These are phyloP conservation scores for Neodiprion lecontei DNA, from an alignment of 1,140 invertebrate species.

Conservation along the genomic window DNA sequence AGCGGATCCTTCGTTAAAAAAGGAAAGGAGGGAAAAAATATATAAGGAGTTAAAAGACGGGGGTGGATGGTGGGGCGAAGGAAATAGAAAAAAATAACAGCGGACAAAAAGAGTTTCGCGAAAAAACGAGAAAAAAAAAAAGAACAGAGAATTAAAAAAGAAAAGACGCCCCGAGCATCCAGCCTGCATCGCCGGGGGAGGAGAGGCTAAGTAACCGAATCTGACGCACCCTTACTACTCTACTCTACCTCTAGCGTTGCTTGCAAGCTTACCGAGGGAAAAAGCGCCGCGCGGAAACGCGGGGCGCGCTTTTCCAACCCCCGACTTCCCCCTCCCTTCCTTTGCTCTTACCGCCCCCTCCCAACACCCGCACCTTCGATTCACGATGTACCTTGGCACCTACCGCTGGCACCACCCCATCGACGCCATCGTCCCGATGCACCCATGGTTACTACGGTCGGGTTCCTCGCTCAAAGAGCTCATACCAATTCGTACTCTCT, in stretches of 20 bases:
- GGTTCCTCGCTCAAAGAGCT: too few relatives aligned
- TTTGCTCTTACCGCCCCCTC: too few relatives aligned
- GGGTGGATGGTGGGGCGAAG: conserved; percentile 28
- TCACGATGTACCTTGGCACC: too few relatives aligned
- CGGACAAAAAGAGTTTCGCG: neutral
- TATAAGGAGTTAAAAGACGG: conserved; percentile 21
- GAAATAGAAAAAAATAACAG: conserved; percentile 24
- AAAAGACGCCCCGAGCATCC: too few relatives aligned
- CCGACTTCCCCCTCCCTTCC: too few relatives aligned
- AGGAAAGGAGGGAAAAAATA: conserved; percentile 33
- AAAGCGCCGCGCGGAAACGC: neutral
- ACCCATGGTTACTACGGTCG: too few relatives aligned
- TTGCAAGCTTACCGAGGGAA: neutral
- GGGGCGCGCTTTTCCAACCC: neutral
- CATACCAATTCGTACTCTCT: too few relatives aligned
- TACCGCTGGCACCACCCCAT: too few relatives aligned
- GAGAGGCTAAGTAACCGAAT: conserved; percentile 59
- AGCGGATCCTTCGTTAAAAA: conserved; percentile 62
- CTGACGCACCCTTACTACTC: conserved; percentile 50
- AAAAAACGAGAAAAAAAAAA: too few relatives aligned
- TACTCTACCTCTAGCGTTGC: conserved; percentile 27
- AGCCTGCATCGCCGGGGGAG: conserved; percentile 33
- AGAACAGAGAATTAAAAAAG: too few relatives aligned
- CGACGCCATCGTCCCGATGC: too few relatives aligned
- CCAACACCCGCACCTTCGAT: too few relatives aligned